Percentiles rank a stretch among this genome's conserved stretches.
These are phyloP conservation scores for Phengaris alcon DNA, from an alignment of 2,888 invertebrate species.

Conservation along the genomic window DNA sequence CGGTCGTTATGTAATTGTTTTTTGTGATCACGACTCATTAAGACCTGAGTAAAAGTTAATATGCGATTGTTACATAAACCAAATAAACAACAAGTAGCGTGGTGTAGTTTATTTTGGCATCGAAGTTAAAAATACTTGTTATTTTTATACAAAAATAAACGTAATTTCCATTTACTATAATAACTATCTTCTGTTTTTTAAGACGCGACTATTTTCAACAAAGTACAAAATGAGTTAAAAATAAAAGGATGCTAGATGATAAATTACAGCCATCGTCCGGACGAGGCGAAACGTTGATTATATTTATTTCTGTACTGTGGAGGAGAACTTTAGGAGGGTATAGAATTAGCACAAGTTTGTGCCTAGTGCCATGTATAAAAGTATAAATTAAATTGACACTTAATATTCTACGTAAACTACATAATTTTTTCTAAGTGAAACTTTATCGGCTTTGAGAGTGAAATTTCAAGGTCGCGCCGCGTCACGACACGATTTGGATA, in stretches of 20 bases:
- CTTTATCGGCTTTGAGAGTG: no score
- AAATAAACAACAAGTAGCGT: slow-evolving; percentile 10
- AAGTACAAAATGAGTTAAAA: slow-evolving; percentile 13
- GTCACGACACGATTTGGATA: no score
- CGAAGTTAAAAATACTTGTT: background rate
- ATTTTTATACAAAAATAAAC: no score
- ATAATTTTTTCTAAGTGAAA: background rate
- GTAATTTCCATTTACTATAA: background rate
- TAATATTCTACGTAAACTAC: background rate
- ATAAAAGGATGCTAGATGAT: background rate
- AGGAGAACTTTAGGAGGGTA: background rate
- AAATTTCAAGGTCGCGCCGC: no score
- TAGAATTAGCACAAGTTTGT: background rate
- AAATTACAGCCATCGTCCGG: background rate
- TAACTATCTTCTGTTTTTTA: background rate
- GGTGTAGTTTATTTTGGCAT: background rate
- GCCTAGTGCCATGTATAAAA: background rate
- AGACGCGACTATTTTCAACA: slow-evolving; percentile 6
- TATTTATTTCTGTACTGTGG: slow-evolving; percentile 1
- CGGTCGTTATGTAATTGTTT: slow-evolving; percentile 4
- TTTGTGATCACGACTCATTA: slow-evolving; percentile 4
- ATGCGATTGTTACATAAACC: background rate
- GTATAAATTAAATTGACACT: background rate
- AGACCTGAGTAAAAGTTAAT: slow-evolving; percentile 2
- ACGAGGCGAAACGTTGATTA: slow-evolving; percentile 17